phyloP scores from a whole-genome alignment of 2,888 invertebrate species.

The Papilio elwesi region DNA sequence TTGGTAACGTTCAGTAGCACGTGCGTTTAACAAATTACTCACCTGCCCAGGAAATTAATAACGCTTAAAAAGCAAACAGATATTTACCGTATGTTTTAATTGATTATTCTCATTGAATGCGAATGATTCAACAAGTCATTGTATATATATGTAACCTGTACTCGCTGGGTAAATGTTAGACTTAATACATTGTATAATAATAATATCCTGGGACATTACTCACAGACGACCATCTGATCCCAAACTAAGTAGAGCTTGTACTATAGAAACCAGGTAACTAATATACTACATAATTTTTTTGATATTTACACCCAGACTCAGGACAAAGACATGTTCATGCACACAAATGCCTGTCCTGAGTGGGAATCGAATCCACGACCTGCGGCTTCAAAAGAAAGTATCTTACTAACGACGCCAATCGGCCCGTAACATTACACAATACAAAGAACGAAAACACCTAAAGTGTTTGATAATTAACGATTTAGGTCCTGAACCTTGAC shows the following conservation, averaged over 20 bases:
- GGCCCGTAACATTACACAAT: no score
- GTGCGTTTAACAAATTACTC: slow-evolving; percentile 20
- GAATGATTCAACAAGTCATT: not conserved
- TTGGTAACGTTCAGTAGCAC: slow-evolving; percentile 4
- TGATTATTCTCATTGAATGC: slow-evolving; percentile 11
- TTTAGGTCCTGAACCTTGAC: not conserved
- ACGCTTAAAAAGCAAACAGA: slow-evolving; percentile 21
- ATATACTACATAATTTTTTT: no score
- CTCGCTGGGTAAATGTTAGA: not conserved
- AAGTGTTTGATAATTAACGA: not conserved
- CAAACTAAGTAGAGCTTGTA: no score
- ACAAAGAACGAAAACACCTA: not conserved
- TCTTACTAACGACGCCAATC: no score
- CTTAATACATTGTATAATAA: not conserved
- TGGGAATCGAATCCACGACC: no score
- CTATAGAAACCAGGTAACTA: no score
- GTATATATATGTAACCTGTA: not conserved
- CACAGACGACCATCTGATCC: no score
- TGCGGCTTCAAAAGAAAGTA: no score
- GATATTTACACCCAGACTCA: no score
- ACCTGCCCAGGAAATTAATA: slow-evolving; percentile 8
- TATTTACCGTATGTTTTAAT: slow-evolving; percentile 24
- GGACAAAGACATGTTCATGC: no score
- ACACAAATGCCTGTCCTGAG: no score
- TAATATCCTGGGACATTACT: no score